These are phyloP conservation scores for Colletes collaris DNA, from an alignment of 2,888 invertebrate genomes.

Conservation along the genomic window DNA sequence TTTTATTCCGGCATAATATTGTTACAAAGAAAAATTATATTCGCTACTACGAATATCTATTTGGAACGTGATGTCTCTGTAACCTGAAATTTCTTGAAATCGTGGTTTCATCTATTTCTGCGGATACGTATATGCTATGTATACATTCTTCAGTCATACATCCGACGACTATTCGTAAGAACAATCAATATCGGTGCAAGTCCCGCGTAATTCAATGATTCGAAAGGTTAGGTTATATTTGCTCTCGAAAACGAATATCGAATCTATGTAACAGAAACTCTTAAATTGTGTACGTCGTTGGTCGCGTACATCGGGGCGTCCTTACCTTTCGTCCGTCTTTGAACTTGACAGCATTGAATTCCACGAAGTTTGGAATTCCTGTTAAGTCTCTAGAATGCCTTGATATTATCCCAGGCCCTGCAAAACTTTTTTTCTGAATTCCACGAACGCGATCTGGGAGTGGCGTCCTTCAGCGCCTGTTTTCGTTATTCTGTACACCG, in stretches of 20 bases:
- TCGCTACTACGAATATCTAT: neutral
- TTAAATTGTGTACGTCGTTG: constrained; percentile 8
- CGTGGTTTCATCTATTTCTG: constrained; percentile 13
- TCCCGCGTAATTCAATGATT: constrained; percentile 25
- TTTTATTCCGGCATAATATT: too few species aligned
- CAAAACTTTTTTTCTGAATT: constrained; percentile 69
- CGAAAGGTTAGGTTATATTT: constrained; percentile 34
- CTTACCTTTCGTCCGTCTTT: constrained; percentile 22
- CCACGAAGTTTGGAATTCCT: constrained; percentile 55
- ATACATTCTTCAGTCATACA: constrained; percentile 19
- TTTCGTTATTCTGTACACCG: constrained; percentile 62
- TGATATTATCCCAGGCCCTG: constrained; percentile 32
- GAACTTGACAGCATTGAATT: constrained; percentile 56
- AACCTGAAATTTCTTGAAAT: constrained; percentile 18
- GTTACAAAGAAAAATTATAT: too few species aligned
- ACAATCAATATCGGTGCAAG: constrained; percentile 49
- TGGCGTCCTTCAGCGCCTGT: constrained; percentile 69
- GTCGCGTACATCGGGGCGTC: constrained; percentile 13
- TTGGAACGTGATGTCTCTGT: neutral
- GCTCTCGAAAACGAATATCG: neutral
- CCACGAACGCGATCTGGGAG: constrained; percentile 64
- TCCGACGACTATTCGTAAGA: constrained; percentile 36
- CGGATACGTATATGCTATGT: neutral
- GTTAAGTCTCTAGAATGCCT: constrained; percentile 49
- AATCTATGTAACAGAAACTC: neutral